Base-by-base conservation (phyloP, 2,113 vertebrate genomes). In the Cebus imitator region DNA sequence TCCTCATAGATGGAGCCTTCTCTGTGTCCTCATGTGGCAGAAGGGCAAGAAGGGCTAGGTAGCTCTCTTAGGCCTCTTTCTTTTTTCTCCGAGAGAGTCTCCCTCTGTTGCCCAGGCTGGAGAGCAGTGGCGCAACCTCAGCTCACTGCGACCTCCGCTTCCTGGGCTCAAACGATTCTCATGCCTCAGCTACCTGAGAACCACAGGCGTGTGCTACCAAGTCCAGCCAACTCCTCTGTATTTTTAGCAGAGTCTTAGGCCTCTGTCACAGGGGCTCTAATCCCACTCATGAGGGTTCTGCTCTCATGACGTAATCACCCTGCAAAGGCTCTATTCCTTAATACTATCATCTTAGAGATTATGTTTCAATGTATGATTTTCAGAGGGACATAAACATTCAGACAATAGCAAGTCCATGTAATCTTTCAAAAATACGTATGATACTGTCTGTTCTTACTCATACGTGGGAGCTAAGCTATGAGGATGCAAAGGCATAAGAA, bases 41-140 rank as follows among this genome's bases (percentile, higher is more conserved):
- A 30, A 94, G 25, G 30, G 1, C 12, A 37, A 50, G 25, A 2
- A 32, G 48, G 2, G 14, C 52, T 66, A 80, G 57, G 10, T 48
- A 37, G 3, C 9, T 83, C 58, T 20, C 5, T 30, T 20, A 23
- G 5, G 16, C 14, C 8, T n/a, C 50, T 64, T 32, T n/a, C 50
- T 64, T 32, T 14, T 32, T 32, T 3, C 61, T 6, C 27, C 2
- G 27, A 64, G 27, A 14, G 4, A 64, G 61, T 64, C 27, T 64
- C 2, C 6, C 2, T 1, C 27, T 64, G 61, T 32, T 0, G 0
- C 27, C 61, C 61, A 30, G 61, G 61, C 61, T 64, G 61, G 27
- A 64, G 27, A 32, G 61, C 61, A 64, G 61, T 32, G 61, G 61
- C 2, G 2, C 2, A 13, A 64, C 32, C 61, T 64, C 12, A 64